Percentiles rank a stretch among this genome's conserved stretches.
Evolutionary conservation across 2,888 invertebrate species (phyloP).

Genomic region (Auanema freiburgensis): DNA sequence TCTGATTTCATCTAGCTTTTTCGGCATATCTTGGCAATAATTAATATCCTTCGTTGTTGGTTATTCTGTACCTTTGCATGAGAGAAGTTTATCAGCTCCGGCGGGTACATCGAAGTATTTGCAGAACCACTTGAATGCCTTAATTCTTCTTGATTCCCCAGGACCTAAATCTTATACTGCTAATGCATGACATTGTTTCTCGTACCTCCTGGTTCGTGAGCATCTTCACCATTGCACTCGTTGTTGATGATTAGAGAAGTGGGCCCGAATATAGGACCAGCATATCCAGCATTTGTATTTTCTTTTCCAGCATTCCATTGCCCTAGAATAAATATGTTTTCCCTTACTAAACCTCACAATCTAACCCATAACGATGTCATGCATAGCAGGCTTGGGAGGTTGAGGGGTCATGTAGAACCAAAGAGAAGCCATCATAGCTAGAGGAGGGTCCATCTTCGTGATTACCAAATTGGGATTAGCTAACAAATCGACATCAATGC

Average conservation of each 20-base stretch:
- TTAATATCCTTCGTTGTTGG: too few species aligned
- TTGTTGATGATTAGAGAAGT: slow-evolving; percentile 57
- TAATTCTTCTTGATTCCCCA: slow-evolving; percentile 57
- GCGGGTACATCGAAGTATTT: slow-evolving; percentile 47
- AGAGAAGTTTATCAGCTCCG: slow-evolving; percentile 31
- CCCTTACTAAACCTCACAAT: neutral
- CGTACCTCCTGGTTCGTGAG: slow-evolving; percentile 29
- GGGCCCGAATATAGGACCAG: slow-evolving; percentile 54
- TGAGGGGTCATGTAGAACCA: slow-evolving; percentile 65
- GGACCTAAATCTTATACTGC: slow-evolving; percentile 33
- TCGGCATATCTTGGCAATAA: slow-evolving; percentile 45
- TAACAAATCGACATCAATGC: slow-evolving; percentile 43
- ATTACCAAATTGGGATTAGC: slow-evolving; percentile 45
- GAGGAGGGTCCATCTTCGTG: slow-evolving; percentile 56
- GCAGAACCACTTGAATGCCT: slow-evolving; percentile 61
- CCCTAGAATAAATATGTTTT: slow-evolving; percentile 22
- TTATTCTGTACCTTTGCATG: slow-evolving; percentile 38
- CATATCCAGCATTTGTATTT: slow-evolving; percentile 45
- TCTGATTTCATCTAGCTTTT: slow-evolving; percentile 40
- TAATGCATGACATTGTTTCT: neutral
- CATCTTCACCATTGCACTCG: slow-evolving; percentile 56
- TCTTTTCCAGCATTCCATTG: slow-evolving; percentile 45
- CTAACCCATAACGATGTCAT: slow-evolving; percentile 62
- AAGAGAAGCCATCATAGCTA: slow-evolving; percentile 53
- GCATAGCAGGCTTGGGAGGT: slow-evolving; percentile 64